Conservation (phyloP, 2,888 invertebrate genomes). For the Sarcophaga rosellei region DNA sequence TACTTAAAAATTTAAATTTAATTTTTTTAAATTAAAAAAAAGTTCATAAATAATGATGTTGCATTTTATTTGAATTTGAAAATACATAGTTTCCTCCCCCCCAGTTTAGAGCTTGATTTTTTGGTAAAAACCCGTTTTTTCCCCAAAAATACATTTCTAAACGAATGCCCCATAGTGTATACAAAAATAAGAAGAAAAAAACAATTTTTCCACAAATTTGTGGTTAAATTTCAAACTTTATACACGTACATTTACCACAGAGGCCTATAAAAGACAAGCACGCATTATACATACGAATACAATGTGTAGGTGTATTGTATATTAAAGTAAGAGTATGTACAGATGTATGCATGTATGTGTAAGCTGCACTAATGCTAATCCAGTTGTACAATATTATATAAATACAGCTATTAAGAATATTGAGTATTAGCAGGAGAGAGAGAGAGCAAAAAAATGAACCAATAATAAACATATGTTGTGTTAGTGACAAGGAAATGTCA, state of each 20-base stretch:
- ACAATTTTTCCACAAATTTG: conserved; percentile 25
- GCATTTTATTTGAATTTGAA: too few relatives aligned
- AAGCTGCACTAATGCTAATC: conserved; percentile 17
- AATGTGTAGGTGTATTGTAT: not conserved
- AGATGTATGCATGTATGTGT: not conserved
- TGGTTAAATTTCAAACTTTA: conserved; percentile 19
- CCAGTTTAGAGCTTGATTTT: too few relatives aligned
- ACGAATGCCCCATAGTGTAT: not conserved
- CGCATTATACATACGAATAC: too few relatives aligned
- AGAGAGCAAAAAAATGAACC: not conserved
- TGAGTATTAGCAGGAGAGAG: not conserved
- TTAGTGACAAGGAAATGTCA: conserved; percentile 74
- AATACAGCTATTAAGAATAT: conserved; percentile 30
- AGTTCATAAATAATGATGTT: too few relatives aligned
- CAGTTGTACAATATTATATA: conserved; percentile 12
- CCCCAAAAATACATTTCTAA: not conserved
- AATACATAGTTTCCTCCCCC: too few relatives aligned
- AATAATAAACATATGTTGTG: conserved; percentile 56
- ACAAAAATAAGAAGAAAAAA: not conserved
- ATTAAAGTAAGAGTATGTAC: not conserved
- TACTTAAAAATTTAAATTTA: too few relatives aligned
- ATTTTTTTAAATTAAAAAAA: too few relatives aligned
- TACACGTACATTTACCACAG: not conserved
- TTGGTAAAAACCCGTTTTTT: not conserved
- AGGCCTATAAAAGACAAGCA: too few relatives aligned